Percentiles rank a stretch among this genome's conserved stretches.
These are phyloP conservation scores for Andrena bucephala DNA, from an alignment of 2,888 invertebrate genomes.

Conservation along the genomic window DNA sequence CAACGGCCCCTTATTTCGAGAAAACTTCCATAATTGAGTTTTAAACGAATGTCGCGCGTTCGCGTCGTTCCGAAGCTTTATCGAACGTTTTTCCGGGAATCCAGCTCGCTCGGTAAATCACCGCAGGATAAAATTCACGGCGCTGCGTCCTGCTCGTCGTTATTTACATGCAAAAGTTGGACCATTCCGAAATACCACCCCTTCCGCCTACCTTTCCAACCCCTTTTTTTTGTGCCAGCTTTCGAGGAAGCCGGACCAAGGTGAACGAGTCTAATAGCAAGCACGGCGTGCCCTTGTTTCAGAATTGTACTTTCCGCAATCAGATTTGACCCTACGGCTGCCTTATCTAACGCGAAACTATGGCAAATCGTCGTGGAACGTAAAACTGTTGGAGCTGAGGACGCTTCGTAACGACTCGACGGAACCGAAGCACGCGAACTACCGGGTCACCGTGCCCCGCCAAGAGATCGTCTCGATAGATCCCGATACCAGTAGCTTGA, in stretches of 20 bases:
- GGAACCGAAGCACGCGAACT: conserved; percentile 68
- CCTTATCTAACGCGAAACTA: conserved; percentile 73
- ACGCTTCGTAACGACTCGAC: conserved; percentile 78
- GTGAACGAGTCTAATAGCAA: not conserved
- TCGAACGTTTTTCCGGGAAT: not conserved
- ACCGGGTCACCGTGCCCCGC: conserved; percentile 72
- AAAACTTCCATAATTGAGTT: not conserved
- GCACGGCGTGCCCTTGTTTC: conserved; percentile 64
- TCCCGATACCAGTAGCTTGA: conserved; percentile 19
- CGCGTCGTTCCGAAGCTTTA: not conserved
- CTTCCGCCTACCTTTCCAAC: too few species aligned
- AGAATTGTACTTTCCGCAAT: conserved; percentile 83
- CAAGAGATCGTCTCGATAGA: conserved; percentile 62
- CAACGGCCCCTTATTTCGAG: not conserved
- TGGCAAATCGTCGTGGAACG: conserved; percentile 46
- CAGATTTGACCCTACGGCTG: conserved; percentile 77
- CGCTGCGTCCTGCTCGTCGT: not conserved
- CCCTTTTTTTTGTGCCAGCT: too few species aligned
- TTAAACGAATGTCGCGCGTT: not conserved
- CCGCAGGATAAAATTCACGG: conserved; percentile 19
- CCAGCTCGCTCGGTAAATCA: conserved; percentile 1
- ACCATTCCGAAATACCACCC: too few species aligned
- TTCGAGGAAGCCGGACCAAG: not conserved
- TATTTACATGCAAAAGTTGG: not conserved
- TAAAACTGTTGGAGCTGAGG: conserved; percentile 76